These are phyloP conservation scores for Anseranas semipalmata DNA, from an alignment of 2,113 vertebrate genomes.

Conservation along the genomic window DNA sequence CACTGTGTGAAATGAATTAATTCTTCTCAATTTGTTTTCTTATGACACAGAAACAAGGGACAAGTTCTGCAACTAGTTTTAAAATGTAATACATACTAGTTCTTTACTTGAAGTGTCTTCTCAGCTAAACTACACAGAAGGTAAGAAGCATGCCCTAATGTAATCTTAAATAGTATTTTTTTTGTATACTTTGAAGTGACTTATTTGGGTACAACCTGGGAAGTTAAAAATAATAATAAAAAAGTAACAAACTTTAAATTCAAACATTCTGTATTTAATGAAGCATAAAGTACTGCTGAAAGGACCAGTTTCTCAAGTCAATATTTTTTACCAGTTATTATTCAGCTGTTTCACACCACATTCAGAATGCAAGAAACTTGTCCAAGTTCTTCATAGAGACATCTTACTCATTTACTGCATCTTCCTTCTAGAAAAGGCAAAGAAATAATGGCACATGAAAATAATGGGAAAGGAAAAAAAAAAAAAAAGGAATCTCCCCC, in stretches of 20 bases:
- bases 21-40: background rate
- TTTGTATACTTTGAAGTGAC: background rate
- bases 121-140: background rate
- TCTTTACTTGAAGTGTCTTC: background rate
- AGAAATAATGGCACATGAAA: background rate
- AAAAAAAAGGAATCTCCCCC: background rate
- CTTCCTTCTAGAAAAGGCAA: background rate
- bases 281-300: background rate
- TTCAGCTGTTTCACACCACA: background rate
- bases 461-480: background rate
- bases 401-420: background rate
- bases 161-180: background rate
- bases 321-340: background rate
- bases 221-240: background rate
- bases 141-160: background rate
- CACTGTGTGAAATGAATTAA: background rate
- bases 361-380: background rate
- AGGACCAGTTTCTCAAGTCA: background rate
- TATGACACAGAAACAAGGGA: background rate
- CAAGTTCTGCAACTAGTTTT: background rate
- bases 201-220: fast-evolving
- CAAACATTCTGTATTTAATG: background rate
- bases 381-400: background rate
- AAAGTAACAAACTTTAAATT: background rate
- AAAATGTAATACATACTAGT: background rate